Percentiles rank a stretch among this genome's conserved stretches.
Evolutionary conservation across 2,888 invertebrate genomes (phyloP).

Genomic region (Seladonia tumulorum): DNA sequence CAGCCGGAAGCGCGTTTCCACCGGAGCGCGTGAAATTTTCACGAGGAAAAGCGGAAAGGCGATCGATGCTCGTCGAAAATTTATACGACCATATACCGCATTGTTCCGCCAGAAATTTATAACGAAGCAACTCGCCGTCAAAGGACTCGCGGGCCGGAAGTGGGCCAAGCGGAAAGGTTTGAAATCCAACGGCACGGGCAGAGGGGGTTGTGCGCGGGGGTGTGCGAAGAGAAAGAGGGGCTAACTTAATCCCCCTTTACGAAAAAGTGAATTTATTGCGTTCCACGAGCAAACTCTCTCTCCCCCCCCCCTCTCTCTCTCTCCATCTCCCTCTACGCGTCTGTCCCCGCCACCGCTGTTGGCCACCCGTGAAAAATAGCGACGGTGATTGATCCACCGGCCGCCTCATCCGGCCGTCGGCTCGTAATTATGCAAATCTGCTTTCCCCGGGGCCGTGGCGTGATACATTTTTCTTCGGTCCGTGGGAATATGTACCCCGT

Average conservation of each 20-base stretch:
- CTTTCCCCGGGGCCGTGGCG: constrained; percentile 47
- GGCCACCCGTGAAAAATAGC: constrained; percentile 70
- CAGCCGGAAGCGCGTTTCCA: background rate
- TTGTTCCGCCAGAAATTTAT: constrained; percentile 11
- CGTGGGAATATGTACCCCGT: constrained; percentile 42
- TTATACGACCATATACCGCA: constrained; percentile 12
- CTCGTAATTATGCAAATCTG: constrained; percentile 79
- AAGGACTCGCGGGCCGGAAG: constrained; percentile 12
- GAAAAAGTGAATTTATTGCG: constrained; percentile 45
- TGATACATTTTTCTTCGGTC: constrained; percentile 56
- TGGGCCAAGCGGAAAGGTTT: constrained; percentile 13
- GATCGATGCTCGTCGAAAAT: constrained; percentile 25
- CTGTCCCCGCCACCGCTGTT: constrained; percentile 49
- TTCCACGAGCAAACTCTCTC: constrained; percentile 62
- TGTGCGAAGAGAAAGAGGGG: background rate
- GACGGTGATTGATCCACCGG: constrained; percentile 75
- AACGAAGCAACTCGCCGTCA: constrained; percentile 36
- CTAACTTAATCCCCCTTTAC: constrained; percentile 24
- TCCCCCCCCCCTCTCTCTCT: background rate
- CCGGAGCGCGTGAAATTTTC: background rate
- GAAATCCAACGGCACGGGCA: background rate
- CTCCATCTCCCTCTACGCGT: constrained; percentile 23
- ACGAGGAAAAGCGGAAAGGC: background rate
- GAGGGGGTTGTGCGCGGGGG: background rate
- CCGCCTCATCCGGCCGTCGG: constrained; percentile 62